Evolutionary conservation across 2,888 invertebrate genomes (phyloP), one percentile per base, ranked within the genome.

Genomic region (Herminia tarsipennalis): DNA sequence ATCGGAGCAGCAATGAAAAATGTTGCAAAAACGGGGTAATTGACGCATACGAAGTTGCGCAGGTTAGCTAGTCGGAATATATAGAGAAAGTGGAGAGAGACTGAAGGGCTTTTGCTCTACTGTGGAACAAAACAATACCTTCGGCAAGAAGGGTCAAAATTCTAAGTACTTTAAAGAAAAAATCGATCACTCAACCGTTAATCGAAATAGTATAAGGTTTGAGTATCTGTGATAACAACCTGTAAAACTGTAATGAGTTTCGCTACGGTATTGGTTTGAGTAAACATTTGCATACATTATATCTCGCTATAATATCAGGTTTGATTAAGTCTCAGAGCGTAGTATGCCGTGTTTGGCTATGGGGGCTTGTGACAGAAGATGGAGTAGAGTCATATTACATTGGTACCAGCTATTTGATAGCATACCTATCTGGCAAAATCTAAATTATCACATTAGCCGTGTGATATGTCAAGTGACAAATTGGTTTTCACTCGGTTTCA

Each of bases 221-320:
- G n/a, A n/a, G n/a, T n/a, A n/a, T 9, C 32, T 37, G 22, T 5
- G 6, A 3, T 17, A 35, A 9, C 10, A 18, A n/a, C 18, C 27
- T 12, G 18, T 27, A 45, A 54, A 56, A 32, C 9, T 30, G 38
- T 47, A 30, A 47, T 30, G 29, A 5, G 43, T 41, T 40, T 41
- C 25, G 40, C 17, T 33, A 42, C 17, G 61, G 38, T 56, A 18
- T 45, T 50, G 29, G 20, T 25, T 61, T 42, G 8, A 22, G 27
- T 20, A 50, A 56, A 61, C 20, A 56, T 50, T 40, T 18, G 2
- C 32, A 14, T 40, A 32, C 5, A n/a, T 32, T n/a, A 37, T 5
- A 18, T 18, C 17, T 22, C 22, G 12, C 10, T 14, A 28, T 34
- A 5, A 43, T 36, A 13, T 8, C 27, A 27, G 13, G 13, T 13